Evolutionary conservation across 2,888 invertebrate species (phyloP), one percentile per base, ranked within the genome.

Genomic region (Auanema freiburgensis): DNA sequence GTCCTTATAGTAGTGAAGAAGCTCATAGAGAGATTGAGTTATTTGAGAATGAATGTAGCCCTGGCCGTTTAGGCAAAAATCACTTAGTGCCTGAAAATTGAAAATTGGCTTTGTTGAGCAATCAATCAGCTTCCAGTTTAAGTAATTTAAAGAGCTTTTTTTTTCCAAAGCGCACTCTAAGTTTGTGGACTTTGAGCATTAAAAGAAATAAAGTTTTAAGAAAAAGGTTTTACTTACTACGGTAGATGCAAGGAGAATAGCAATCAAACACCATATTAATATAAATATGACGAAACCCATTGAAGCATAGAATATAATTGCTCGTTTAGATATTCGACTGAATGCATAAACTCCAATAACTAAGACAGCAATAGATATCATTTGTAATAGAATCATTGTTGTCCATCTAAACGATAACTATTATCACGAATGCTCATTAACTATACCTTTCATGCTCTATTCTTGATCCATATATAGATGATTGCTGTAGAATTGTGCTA

Each of bases 201-300:
- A 59, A 57, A 25, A 25, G 42, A 10, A 52, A 57, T 8, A n/a
- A n/a, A n/a, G n/a, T n/a, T n/a, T n/a, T 16, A 25, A 21, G 24
- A 41, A 43, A 60, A n/a, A n/a, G n/a, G n/a, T n/a, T n/a, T n/a
- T n/a, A 62, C 76, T 65, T 59, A 79, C 81, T 58, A 79, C 71
- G 3, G 78, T 74, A 1, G 73, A 55, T n/a, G 81, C 78, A 8
- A 79, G 52, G 11, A 77, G 72, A 11, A 79, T 50, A 5, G 77
- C 71, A 12, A 80, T 69, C 2, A 83, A 63, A 5, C 72, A 40
- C 78, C 80, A 82, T 23, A 76, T 65, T 2, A 83, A 67, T 21
- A 80, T 42, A 64, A 80, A 83, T 23, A 83, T 76, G 54, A 80
- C 79, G 43, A 83, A 59, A 50, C 81, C 83, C n/a, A 81, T 59